Evolutionary conservation across 2,113 vertebrate genomes (phyloP), one percentile per base, ranked within the genome.

Genomic region (Columba janthina): DNA sequence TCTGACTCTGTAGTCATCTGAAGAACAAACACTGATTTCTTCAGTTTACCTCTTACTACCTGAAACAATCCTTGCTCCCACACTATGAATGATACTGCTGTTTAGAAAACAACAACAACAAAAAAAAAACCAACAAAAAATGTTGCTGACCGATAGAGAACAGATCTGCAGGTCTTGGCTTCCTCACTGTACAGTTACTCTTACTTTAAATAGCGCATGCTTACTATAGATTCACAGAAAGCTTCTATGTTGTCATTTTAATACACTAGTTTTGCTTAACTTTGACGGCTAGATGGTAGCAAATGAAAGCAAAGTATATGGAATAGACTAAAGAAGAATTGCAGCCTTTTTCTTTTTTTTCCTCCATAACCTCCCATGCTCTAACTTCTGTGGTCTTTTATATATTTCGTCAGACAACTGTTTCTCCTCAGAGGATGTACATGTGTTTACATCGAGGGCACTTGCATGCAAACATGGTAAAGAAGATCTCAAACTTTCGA

Each of bases 101-200:
- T 80, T 82, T 72, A 26, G 50, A n/a, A 42, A 42, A 15, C 6
- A 42, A 42, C 42, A 42, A 38, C 38, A 58, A 72, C 32, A 28
- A 29, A 51, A 24, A 19, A 48, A 29, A 51, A 24, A 19, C 40
- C 16, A 42, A 67, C 40, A 13, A 42, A 12, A 28, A 79, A 69
- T 10, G 60, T 75, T 84, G 72, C 82, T 65, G 89, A 12, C 79
- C 71, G 71, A n/a, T 84, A 91, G 32, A 72, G 24, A 95, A 44
- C n/a, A 80, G 53, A 72, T 34, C 72, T 79, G 76, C 77, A 89
- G 75, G 53, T 91, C 85, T 92, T 75, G 61, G 26, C 42, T 97
- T 81, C 75, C 40, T 92, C 44, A 25, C 70, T 74, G n/a, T n/a
- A 58, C 64, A 64, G 44, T 81, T 90, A 28, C 46, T 44, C 54